These are phyloP conservation scores for Myiagra hebetior DNA, from an alignment of 2,113 vertebrate species.

Conservation along the genomic window DNA sequence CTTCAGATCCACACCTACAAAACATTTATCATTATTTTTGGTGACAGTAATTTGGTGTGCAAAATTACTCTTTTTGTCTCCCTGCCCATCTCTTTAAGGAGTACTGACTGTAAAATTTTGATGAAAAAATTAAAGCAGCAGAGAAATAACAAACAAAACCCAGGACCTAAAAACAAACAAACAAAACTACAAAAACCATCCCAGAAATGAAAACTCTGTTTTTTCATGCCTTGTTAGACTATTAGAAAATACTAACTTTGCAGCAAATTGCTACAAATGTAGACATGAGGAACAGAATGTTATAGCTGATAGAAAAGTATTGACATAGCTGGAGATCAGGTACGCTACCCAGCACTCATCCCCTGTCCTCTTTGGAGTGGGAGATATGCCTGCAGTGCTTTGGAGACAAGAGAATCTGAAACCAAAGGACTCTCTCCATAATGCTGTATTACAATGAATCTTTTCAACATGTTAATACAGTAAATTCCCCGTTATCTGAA, in stretches of 20 bases:
- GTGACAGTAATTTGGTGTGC: neutral
- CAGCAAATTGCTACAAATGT: neutral
- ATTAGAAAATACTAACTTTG: neutral
- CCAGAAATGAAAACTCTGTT: accelerated
- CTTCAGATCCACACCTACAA: neutral
- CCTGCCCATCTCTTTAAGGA: neutral
- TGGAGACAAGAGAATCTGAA: neutral
- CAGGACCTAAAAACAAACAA: neutral
- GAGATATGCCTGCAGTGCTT: neutral
- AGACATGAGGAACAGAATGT: neutral
- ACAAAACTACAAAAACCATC: neutral
- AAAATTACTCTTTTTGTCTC: neutral
- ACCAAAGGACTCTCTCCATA: neutral
- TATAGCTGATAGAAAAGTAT: neutral
- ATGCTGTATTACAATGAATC: neutral
- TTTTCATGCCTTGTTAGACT: neutral
- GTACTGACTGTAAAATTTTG: neutral
- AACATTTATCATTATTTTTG: neutral
- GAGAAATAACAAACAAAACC: neutral
- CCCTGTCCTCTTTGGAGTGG: neutral
- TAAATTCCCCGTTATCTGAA: neutral
- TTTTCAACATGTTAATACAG: neutral
- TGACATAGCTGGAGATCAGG: neutral
- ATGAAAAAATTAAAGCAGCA: neutral
- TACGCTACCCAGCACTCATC: neutral